phyloP scores from a whole-genome alignment of 2,113 vertebrate species.

The Pomatostomus ruficeps region DNA sequence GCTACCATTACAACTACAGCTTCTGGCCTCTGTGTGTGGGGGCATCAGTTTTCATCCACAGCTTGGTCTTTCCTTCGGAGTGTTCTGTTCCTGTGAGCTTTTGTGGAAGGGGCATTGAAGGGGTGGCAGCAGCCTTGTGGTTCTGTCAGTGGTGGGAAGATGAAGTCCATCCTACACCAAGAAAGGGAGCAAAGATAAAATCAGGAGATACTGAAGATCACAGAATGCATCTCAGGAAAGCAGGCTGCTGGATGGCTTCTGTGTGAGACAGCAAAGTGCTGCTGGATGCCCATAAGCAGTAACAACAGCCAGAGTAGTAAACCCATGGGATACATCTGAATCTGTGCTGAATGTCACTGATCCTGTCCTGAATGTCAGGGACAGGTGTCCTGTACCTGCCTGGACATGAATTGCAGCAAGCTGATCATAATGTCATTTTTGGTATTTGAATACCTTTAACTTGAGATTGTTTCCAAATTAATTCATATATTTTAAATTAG shows the following conservation, averaged over 20 bases:
- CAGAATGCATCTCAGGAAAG: not conserved
- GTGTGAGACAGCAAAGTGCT: not conserved
- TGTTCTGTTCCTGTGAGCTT: not conserved
- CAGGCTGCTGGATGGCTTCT: rapidly evolving
- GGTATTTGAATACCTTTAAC: not conserved
- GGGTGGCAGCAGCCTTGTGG: not conserved
- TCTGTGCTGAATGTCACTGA: not conserved
- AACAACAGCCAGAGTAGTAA: not conserved
- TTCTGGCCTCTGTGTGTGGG: rapidly evolving
- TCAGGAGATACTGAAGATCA: not conserved
- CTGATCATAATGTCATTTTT: not conserved
- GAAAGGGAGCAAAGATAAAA: not conserved
- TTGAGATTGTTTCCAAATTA: not conserved
- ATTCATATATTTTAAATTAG: not conserved
- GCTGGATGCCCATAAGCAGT: not conserved
- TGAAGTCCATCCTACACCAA: not conserved
- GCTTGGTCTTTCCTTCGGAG: not conserved
- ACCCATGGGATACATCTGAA: not conserved
- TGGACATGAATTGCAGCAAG: not conserved
- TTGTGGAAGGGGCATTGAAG: not conserved
- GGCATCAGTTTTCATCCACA: not conserved
- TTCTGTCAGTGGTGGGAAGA: not conserved
- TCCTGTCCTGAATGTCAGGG: not conserved
- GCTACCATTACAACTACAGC: not conserved
- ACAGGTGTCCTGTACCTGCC: not conserved